A percentile compares a stretch with the other conserved stretches of the same genome.
phyloP scores from a whole-genome alignment of 2,888 invertebrate genomes.

The Leptinotarsa rubiginosa region DNA sequence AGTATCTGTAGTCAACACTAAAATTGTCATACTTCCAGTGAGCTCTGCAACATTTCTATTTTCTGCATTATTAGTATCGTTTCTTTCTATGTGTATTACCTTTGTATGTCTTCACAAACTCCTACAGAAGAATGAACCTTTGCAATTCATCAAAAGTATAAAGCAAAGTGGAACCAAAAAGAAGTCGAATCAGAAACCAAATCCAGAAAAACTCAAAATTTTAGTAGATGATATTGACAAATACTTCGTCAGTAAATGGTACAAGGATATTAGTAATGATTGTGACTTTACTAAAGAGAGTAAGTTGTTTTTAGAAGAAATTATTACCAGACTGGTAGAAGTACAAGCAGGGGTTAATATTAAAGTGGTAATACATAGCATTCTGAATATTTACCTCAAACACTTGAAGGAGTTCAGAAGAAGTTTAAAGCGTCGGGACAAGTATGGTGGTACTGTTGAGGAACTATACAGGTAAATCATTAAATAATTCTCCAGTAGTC shows the following conservation, averaged over 20 bases:
- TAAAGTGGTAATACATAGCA: conserved; percentile 63
- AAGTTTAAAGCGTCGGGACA: conserved; percentile 71
- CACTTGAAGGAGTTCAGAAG: conserved; percentile 76
- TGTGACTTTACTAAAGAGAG: conserved; percentile 66
- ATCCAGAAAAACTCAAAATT: conserved; percentile 53
- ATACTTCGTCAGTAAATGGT: conserved; percentile 69
- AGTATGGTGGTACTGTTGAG: conserved; percentile 66
- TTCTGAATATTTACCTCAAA: conserved; percentile 70
- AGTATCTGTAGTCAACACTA: conserved; percentile 43
- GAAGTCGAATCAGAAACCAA: conserved; percentile 41
- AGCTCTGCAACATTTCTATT: conserved; percentile 51
- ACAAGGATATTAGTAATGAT: conserved; percentile 67
- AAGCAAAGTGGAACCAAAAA: conserved; percentile 25
- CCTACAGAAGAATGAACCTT: conserved; percentile 68
- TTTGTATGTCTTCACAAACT: conserved; percentile 70
- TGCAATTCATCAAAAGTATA: conserved; percentile 62
- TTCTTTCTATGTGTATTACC: conserved; percentile 67
- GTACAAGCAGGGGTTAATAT: conserved; percentile 64
- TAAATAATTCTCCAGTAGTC: too few species aligned
- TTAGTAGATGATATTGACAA: conserved; percentile 66
- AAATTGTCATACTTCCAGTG: conserved; percentile 47
- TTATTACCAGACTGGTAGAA: conserved; percentile 63
- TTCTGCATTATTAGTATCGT: conserved; percentile 65
- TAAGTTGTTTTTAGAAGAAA: conserved; percentile 63
- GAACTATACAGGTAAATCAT: conserved; percentile 66